Conservation (phyloP, 2,797 vertebrate species). For the Phataginus tricuspis region DNA sequence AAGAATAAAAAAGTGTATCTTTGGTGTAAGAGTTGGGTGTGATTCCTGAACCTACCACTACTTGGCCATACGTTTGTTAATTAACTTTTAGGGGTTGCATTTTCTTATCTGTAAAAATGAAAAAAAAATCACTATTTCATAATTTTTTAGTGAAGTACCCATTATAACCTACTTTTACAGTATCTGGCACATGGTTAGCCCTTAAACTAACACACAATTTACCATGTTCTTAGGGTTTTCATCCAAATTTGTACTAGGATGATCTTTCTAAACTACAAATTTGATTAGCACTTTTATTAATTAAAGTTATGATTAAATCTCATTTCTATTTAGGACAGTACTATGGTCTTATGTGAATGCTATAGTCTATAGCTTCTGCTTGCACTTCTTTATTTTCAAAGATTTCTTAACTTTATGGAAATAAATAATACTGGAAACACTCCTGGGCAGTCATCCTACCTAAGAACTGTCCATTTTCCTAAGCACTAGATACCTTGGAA, state of each 20-base stretch:
- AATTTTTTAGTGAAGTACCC: not conserved
- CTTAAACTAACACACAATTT: not conserved
- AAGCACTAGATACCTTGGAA: not conserved
- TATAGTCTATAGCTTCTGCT: not conserved
- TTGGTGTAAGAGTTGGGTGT: not conserved
- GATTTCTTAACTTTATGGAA: not conserved
- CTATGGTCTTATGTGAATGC: not conserved
- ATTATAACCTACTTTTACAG: not conserved
- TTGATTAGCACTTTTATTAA: not conserved
- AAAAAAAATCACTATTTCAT: not conserved
- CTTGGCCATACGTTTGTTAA: not conserved
- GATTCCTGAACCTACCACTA: not conserved
- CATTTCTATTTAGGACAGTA: not conserved
- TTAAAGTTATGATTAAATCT: not conserved
- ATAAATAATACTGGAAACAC: not conserved
- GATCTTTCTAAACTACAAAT: not conserved
- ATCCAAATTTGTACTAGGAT: not conserved
- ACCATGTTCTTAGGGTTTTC: not conserved
- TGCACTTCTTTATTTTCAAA: not conserved
- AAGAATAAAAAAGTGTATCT: not conserved
- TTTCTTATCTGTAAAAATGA: not conserved
- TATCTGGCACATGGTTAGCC: not conserved
- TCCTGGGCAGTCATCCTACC: not conserved
- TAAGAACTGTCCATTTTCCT: not conserved
- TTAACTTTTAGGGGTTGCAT: not conserved